Evolutionary conservation across 37 sponge, comb jelly and placozoan species (phyloP).

Genomic region (Diacarnus erythraeanus): DNA sequence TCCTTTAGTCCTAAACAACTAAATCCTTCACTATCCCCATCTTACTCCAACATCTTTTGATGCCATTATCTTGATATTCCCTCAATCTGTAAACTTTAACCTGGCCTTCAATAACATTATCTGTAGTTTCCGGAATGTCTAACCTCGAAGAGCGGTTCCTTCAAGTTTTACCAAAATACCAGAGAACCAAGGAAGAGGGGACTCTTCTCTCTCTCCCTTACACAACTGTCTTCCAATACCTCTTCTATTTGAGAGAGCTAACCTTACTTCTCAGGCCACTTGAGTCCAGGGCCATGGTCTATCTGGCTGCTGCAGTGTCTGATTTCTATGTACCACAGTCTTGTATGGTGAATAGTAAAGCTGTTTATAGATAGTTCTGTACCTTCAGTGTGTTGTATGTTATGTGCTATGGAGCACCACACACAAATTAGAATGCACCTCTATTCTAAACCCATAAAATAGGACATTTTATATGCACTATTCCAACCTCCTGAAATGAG

Average conservation of each 20-base stretch:
- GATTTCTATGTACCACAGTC: conserved; percentile 84
- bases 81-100: too few species aligned
- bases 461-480: neutral
- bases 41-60: too few species aligned
- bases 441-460: neutral
- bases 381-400: neutral
- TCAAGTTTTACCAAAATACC: neutral
- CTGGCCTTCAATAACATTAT: too few species aligned
- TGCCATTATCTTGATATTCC: neutral
- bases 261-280: conserved; percentile 39
- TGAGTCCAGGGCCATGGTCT: conserved; percentile 63
- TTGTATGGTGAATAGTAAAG: conserved; percentile 57
- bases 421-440: neutral
- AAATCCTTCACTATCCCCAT: too few species aligned
- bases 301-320: conserved; percentile 96
- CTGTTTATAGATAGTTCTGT: neutral
- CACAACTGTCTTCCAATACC: conserved; percentile 81
- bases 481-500: too few species aligned
- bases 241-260: conserved; percentile 73
- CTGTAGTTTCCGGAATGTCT: neutral
- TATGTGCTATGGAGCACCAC: too few species aligned
- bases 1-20: too few species aligned
- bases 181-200: conserved; percentile 8
- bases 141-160: neutral
- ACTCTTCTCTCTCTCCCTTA: conserved; percentile 57